Evolutionary conservation across 2,797 vertebrate species (phyloP).

Genomic region (Lepus oiostolus): DNA sequence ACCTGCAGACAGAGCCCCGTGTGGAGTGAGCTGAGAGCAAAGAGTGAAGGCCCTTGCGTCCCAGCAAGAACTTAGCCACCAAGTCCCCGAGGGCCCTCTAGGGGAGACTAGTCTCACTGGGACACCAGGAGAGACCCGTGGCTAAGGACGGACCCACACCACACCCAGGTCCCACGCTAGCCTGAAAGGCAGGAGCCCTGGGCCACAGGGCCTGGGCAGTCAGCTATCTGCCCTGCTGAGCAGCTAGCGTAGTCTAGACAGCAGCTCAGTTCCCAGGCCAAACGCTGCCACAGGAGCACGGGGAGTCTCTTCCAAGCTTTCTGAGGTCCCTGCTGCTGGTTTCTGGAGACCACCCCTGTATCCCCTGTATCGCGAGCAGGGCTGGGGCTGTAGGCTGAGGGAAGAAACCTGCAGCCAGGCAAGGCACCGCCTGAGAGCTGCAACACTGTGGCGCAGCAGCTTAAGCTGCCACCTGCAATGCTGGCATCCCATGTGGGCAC

Average conservation of each 20-base stretch:
- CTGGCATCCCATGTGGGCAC: too few relatives aligned
- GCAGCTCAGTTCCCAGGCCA: slow-evolving; percentile 6
- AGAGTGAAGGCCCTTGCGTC: neutral
- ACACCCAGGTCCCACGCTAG: neutral
- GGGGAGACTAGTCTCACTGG: neutral
- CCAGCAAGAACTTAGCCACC: neutral
- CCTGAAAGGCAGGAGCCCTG: neutral
- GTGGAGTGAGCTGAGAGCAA: neutral
- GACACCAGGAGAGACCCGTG: neutral
- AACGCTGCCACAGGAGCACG: neutral
- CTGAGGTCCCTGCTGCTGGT: neutral
- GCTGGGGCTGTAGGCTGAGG: too few relatives aligned
- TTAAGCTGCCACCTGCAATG: too few relatives aligned
- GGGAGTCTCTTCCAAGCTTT: neutral
- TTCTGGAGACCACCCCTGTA: neutral
- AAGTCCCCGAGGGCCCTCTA: neutral
- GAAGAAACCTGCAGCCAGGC: neutral
- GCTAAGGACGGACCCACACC: neutral
- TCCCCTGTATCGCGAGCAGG: neutral
- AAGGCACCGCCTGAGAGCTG: neutral
- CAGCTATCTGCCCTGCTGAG: neutral
- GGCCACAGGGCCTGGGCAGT: neutral
- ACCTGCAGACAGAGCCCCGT: slow-evolving; percentile 89
- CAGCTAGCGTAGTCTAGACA: neutral
- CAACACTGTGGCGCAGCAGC: neutral